These are phyloP conservation scores for Chelonoidis abingdonii DNA, from an alignment of 2,113 vertebrate species.

Conservation along the genomic window DNA sequence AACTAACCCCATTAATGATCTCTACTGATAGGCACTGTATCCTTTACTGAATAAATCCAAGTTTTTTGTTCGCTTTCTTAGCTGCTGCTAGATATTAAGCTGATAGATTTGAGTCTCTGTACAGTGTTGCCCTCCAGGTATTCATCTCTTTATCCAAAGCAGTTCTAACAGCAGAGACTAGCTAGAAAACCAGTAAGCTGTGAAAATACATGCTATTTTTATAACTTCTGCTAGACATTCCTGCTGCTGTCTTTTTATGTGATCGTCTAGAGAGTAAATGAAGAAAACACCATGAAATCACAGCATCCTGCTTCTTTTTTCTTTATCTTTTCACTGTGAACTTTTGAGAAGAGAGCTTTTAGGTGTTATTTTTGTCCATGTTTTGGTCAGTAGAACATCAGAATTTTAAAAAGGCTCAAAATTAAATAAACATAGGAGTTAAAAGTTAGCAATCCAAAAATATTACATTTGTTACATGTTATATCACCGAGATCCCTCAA, in stretches of 20 bases:
- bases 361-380: neutral
- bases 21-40: neutral
- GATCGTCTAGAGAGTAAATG: constrained; percentile 41
- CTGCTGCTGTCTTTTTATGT: constrained; percentile 27
- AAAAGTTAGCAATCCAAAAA: neutral
- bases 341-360: neutral
- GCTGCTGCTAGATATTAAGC: neutral
- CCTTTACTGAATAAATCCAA: neutral
- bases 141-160: neutral
- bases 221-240: constrained; percentile 23
- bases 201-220: constrained; percentile 55
- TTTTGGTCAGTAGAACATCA: neutral
- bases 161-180: constrained; percentile 13
- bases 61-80: constrained; percentile 10
- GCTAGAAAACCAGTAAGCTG: constrained; percentile 4
- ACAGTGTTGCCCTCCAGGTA: constrained; percentile 2
- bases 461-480: neutral
- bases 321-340: neutral
- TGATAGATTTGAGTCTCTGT: neutral
- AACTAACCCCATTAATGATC: neutral
- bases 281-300: constrained; percentile 20
- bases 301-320: neutral
- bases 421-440: neutral
- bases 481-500: neutral
- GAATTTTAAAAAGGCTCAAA: neutral